A percentile compares a stretch with the other conserved stretches of the same genome.
Conservation (phyloP, 2,113 vertebrate genomes). For the Hippocampus barbouri region DNA sequence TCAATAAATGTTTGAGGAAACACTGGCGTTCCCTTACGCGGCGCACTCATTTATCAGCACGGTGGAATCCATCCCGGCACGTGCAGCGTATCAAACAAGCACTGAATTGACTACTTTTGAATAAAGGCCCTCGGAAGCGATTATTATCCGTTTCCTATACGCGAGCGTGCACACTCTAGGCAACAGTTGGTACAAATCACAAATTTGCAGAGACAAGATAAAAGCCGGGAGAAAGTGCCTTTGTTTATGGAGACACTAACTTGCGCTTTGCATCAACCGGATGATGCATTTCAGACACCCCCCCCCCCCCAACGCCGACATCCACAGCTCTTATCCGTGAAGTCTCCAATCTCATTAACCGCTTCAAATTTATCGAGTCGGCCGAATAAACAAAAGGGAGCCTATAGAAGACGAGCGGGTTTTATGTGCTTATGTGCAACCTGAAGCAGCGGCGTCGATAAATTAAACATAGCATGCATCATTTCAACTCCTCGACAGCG, state of each 20-base stretch:
- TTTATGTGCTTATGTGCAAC: conserved; percentile 33
- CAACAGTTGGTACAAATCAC: conserved; percentile 47
- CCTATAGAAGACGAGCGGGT: conserved; percentile 36
- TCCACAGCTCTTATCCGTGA: conserved; percentile 26
- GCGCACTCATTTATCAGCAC: conserved; percentile 17
- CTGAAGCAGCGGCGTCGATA: conserved; percentile 48
- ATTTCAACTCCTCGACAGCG: conserved; percentile 44
- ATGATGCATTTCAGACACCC: conserved; percentile 12
- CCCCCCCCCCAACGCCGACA: conserved; percentile 7
- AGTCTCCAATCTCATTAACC: conserved; percentile 58
- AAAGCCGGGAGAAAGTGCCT: conserved; percentile 31
- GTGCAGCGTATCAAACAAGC: conserved; percentile 5
- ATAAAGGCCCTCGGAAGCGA: conserved; percentile 31
- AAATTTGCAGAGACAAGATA: conserved; percentile 52
- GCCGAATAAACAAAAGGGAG: conserved; percentile 29
- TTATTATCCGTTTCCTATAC: conserved; percentile 26
- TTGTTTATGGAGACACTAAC: conserved; percentile 41
- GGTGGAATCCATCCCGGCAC: conserved; percentile 14
- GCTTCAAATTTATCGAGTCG: conserved; percentile 38
- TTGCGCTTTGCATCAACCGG: conserved; percentile 34
- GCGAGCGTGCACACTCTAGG: conserved; percentile 27
- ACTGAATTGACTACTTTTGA: conserved; percentile 20
- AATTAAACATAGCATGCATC: conserved; percentile 61
- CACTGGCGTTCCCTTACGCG: conserved; percentile 8
- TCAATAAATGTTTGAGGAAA: neutral